A percentile compares a stretch with the other conserved stretches of the same genome.
Evolutionary conservation across 1,140 invertebrate genomes (phyloP).

Genomic region (Drosophila obscura): DNA sequence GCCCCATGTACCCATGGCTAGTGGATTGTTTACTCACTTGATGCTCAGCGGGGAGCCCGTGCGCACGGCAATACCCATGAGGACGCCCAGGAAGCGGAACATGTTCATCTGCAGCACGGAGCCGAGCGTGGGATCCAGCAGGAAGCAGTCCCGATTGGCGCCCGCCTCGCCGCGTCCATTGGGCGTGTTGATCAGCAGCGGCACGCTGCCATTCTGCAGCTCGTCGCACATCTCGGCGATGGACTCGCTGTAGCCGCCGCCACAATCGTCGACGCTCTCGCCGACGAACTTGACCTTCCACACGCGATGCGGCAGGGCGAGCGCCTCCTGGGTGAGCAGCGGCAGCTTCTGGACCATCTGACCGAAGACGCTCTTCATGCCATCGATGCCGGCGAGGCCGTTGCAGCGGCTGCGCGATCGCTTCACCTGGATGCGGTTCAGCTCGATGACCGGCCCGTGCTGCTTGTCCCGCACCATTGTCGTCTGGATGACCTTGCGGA

Average conservation of each 20-base stretch:
- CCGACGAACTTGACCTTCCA: constrained; percentile 99
- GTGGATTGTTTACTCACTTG: constrained; percentile 85
- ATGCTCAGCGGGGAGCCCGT: constrained; percentile 97
- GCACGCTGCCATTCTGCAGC: constrained; percentile 95
- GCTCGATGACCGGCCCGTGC: constrained; percentile 96
- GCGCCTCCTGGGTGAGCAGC: constrained; percentile 92
- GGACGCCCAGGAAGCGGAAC: constrained; percentile 95
- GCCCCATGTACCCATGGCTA: no score
- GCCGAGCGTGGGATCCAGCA: constrained; percentile 93
- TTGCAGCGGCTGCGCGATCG: constrained; percentile 90
- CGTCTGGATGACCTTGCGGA: constrained; percentile 94
- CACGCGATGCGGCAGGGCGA: constrained; percentile 95
- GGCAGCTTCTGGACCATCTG: constrained; percentile 97
- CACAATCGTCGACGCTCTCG: constrained; percentile 98
- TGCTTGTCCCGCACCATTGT: constrained; percentile 98
- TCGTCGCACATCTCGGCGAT: constrained; percentile 99
- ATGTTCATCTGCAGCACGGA: constrained; percentile 94
- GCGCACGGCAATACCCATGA: constrained; percentile 98
- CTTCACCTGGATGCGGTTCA: constrained; percentile 96
- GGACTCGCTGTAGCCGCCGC: constrained; percentile 98
- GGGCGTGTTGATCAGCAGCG: constrained; percentile 95
- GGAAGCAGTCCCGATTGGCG: constrained; percentile 96
- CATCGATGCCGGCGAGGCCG: constrained; percentile 90
- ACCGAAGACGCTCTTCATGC: constrained; percentile 96
- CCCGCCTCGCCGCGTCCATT: constrained; percentile 98